A percentile compares a stretch with the other conserved stretches of the same genome.
Evolutionary conservation across 1,140 invertebrate genomes (phyloP).

Genomic region (Cyphomyrmex costatus): DNA sequence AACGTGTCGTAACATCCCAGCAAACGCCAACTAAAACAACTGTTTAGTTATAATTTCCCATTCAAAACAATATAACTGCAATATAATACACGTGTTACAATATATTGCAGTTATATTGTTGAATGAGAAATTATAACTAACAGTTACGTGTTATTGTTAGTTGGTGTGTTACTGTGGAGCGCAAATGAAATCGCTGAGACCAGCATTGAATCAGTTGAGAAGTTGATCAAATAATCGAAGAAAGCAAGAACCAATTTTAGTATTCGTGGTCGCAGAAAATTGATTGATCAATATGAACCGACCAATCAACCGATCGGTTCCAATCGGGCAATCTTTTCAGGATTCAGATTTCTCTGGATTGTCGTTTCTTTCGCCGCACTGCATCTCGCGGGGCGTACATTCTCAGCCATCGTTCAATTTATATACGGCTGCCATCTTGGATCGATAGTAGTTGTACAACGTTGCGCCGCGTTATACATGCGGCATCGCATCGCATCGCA

Average conservation of each 20-base stretch:
- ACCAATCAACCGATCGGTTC: neutral
- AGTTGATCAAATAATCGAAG: neutral
- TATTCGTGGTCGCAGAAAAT: neutral
- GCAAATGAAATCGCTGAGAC: neutral
- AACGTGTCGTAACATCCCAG: neutral
- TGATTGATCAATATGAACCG: neutral
- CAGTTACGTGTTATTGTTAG: too few species aligned
- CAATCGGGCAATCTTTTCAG: slow-evolving; percentile 32
- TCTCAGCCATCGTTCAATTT: slow-evolving; percentile 80
- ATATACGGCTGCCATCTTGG: slow-evolving; percentile 84
- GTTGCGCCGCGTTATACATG: slow-evolving; percentile 70
- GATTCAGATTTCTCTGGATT: neutral
- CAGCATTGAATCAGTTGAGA: neutral
- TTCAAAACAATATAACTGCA: too few species aligned
- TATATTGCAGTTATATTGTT: too few species aligned
- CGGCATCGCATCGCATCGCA: slow-evolving; percentile 45
- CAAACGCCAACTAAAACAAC: too few species aligned
- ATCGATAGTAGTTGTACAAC: slow-evolving; percentile 83
- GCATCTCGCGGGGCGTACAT: slow-evolving; percentile 49
- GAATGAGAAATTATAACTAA: too few species aligned
- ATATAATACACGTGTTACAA: too few species aligned
- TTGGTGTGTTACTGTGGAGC: too few species aligned
- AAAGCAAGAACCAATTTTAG: neutral
- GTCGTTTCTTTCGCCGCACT: slow-evolving; percentile 37
- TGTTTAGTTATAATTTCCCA: too few species aligned